A percentile compares a stretch with the other conserved stretches of the same genome.
phyloP scores from a whole-genome alignment of 1,140 invertebrate genomes.

The Ceratina australensis region DNA sequence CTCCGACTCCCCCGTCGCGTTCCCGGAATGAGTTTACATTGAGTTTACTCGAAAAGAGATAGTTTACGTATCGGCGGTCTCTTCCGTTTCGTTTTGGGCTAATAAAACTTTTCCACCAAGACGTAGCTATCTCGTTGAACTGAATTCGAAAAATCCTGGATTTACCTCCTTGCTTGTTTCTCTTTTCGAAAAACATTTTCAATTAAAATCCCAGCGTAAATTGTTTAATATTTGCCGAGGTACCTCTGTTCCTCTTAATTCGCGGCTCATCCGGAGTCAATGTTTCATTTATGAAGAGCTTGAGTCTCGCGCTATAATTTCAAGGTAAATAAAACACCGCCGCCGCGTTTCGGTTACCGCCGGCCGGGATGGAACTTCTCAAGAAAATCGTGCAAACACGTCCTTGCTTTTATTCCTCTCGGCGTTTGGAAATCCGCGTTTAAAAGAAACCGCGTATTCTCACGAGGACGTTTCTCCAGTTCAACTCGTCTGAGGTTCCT shows the following conservation, averaged over 20 bases:
- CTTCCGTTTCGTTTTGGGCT: not conserved
- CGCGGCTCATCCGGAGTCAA: no score
- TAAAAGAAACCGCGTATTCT: not conserved
- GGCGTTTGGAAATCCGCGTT: not conserved
- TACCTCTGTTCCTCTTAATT: no score
- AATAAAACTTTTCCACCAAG: not conserved
- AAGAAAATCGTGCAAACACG: slow-evolving; percentile 9
- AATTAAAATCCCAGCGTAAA: no score
- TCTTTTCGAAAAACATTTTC: no score
- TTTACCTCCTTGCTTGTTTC: no score
- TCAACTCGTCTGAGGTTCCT: not conserved
- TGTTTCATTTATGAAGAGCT: no score
- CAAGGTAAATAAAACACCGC: not conserved
- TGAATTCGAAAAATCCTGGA: no score
- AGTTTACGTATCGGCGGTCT: slow-evolving; percentile 33
- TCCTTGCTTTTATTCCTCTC: not conserved
- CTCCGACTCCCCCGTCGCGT: not conserved
- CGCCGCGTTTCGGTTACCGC: not conserved
- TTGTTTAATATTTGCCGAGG: no score
- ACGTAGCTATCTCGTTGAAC: no score
- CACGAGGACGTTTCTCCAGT: not conserved
- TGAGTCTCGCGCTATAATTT: no score
- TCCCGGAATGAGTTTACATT: slow-evolving; percentile 24
- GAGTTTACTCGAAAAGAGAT: slow-evolving; percentile 30
- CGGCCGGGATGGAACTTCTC: not conserved